A percentile compares a stretch with the other conserved stretches of the same genome.
phyloP scores from a whole-genome alignment of 1,140 invertebrate species.

The Lepidurus arcticus region DNA sequence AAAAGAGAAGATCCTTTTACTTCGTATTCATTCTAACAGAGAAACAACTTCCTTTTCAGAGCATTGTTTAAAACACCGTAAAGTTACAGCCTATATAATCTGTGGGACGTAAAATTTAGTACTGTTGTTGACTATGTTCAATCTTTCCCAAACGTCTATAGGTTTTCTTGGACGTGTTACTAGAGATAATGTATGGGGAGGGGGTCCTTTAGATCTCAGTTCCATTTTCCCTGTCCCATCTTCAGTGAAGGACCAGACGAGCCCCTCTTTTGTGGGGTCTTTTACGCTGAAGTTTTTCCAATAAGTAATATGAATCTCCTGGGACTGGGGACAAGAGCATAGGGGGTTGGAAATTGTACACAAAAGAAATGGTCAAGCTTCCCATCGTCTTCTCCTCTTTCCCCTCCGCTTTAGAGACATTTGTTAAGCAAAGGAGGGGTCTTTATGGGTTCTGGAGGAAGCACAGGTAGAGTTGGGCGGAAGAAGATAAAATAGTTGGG shows the following conservation, averaged over 20 bases:
- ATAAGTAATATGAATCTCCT: not conserved
- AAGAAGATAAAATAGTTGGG: not conserved
- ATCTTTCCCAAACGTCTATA: not conserved
- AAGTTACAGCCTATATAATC: not conserved
- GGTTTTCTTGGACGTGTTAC: not conserved
- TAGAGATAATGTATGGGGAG: not conserved
- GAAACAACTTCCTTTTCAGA: not conserved
- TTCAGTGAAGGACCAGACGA: not conserved
- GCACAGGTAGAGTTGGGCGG: not conserved
- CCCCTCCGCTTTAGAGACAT: not conserved
- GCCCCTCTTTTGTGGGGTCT: not conserved
- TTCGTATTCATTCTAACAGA: not conserved
- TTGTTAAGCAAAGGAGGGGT: not conserved
- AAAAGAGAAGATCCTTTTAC: conserved; percentile 12
- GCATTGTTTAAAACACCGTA: not conserved
- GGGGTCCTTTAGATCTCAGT: not conserved
- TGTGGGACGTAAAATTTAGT: not conserved
- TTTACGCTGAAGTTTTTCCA: not conserved
- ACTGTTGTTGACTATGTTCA: not conserved
- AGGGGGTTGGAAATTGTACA: not conserved
- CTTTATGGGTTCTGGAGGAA: not conserved
- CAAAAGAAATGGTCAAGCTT: conserved; percentile 10
- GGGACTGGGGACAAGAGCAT: not conserved
- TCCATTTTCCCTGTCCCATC: not conserved
- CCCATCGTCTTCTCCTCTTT: not conserved